Percentiles rank a stretch among this genome's conserved stretches.
These are phyloP conservation scores for Microcebus griseorufus DNA, from an alignment of 2,113 vertebrate genomes.

Conservation along the genomic window DNA sequence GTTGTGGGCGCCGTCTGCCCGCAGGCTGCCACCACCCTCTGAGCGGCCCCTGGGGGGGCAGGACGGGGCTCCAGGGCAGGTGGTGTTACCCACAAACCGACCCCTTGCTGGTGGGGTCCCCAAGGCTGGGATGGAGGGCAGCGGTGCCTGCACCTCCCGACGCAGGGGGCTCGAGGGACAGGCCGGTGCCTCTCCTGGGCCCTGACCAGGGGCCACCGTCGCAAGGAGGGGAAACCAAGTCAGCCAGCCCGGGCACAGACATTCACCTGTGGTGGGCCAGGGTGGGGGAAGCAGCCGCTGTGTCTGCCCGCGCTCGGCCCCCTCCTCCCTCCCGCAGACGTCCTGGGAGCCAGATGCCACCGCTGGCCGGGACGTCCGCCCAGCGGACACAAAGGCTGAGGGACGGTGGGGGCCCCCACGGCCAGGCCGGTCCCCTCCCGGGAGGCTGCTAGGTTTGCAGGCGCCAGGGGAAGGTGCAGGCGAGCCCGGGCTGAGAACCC, in stretches of 20 bases:
- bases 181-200: not conserved
- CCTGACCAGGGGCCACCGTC: not conserved
- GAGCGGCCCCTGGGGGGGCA: not conserved
- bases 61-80: not conserved
- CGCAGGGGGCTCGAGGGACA: not conserved
- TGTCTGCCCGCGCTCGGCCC: not conserved
- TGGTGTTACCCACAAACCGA: slow-evolving; percentile 63
- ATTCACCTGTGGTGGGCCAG: not conserved
- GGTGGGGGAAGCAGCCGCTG: accelerated
- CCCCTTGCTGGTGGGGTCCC: not conserved
- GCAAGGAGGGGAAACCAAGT: not conserved
- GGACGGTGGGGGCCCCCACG: accelerated
- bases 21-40: not conserved
- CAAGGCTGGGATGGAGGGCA: not conserved
- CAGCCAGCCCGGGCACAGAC: accelerated
- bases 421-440: not conserved
- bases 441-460: not conserved
- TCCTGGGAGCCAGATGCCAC: not conserved
- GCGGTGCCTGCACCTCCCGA: accelerated
- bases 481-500: not conserved
- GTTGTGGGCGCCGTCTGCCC: not conserved
- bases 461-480: accelerated
- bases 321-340: not conserved
- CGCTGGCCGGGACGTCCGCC: not conserved
- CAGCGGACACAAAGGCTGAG: not conserved